A percentile compares a stretch with the other conserved stretches of the same genome.
Conservation (phyloP, 2,888 invertebrate genomes). For the Patella caerulea region DNA sequence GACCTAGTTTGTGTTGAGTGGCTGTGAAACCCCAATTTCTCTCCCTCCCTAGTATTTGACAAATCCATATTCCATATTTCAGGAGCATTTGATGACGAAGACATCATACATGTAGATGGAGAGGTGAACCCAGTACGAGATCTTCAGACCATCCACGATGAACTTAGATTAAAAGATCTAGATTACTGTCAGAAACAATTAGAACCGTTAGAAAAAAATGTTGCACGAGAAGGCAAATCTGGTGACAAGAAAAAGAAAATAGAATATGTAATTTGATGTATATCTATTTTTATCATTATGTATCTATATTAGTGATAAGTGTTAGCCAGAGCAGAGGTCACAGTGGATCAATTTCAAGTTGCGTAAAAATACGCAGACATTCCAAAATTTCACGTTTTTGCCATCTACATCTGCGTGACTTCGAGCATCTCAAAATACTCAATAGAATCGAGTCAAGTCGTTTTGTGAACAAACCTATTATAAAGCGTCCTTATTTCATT, state of each 20-base stretch:
- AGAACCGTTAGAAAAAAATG: constrained; percentile 87
- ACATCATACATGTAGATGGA: constrained; percentile 98
- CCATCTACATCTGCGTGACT: too few species aligned
- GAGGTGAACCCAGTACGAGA: constrained; percentile 98
- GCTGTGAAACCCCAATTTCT: not conserved
- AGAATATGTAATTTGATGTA: constrained; percentile 85
- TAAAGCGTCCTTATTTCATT: too few species aligned
- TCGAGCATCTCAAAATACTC: too few species aligned
- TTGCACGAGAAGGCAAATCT: constrained; percentile 82
- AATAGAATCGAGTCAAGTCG: too few species aligned
- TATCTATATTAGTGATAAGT: too few species aligned
- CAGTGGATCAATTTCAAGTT: too few species aligned
- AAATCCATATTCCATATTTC: constrained; percentile 23
- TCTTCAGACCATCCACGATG: constrained; percentile 95
- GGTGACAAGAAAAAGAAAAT: constrained; percentile 88
- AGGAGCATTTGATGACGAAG: constrained; percentile 98
- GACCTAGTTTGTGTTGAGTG: too few species aligned
- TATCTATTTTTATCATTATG: too few species aligned
- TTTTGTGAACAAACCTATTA: too few species aligned
- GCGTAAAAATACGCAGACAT: too few species aligned
- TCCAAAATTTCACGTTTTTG: too few species aligned
- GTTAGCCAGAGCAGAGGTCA: too few species aligned
- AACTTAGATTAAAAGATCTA: constrained; percentile 93
- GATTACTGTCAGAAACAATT: constrained; percentile 86
- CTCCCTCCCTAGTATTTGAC: not conserved